A percentile compares a stretch with the other conserved stretches of the same genome.
These are phyloP conservation scores for Pogonocherus hispidulus DNA, from an alignment of 2,888 invertebrate genomes.

Conservation along the genomic window DNA sequence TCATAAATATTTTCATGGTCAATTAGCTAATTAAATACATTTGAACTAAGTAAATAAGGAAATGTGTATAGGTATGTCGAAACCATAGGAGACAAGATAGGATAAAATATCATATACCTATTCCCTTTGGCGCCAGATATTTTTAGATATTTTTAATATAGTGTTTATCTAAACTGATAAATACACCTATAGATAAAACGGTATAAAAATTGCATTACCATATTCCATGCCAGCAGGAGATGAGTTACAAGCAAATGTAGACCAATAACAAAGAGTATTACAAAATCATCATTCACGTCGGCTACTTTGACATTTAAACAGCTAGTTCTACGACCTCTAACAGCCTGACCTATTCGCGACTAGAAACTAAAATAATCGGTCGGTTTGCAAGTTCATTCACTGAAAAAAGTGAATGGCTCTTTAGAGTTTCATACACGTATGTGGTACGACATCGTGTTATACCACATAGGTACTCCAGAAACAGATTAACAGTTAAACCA, in stretches of 20 bases:
- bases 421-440: too few relatives aligned
- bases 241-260: background rate
- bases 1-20: too few relatives aligned
- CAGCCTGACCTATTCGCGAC: constrained; percentile 11
- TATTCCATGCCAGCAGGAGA: background rate
- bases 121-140: constrained; percentile 1
- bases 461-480: too few relatives aligned
- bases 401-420: constrained; percentile 1
- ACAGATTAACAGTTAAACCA: too few relatives aligned
- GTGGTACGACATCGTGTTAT: too few relatives aligned
- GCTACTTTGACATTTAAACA: background rate
- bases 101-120: background rate
- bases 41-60: too few relatives aligned
- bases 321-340: constrained; percentile 6
- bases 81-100: too few relatives aligned
- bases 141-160: background rate
- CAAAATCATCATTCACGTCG: constrained; percentile 4
- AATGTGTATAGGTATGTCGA: too few relatives aligned
- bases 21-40: too few relatives aligned
- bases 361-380: background rate
- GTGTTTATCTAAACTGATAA: background rate
- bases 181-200: background rate
- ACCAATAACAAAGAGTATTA: background rate
- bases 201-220: background rate
- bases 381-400: constrained; percentile 3